Evolutionary conservation across 2,888 invertebrate species (phyloP).

Genomic region (Folsomia manolachei): DNA sequence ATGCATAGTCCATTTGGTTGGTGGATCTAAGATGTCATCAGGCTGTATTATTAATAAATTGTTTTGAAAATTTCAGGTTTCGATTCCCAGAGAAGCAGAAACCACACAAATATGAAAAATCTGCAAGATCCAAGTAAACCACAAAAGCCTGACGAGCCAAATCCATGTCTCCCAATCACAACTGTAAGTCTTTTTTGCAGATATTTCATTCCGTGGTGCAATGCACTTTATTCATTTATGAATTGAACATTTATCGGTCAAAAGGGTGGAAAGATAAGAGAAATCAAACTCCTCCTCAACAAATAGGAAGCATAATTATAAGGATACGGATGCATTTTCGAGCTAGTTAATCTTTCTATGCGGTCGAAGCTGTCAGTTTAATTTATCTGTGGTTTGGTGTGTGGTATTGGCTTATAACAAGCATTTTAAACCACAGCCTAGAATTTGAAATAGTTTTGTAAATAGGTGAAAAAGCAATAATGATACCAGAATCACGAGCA

Average conservation of each 20-base stretch:
- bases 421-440: too few species aligned
- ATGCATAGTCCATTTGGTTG: background rate
- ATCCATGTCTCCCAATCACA: slow-evolving; percentile 66
- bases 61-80: slow-evolving; percentile 15
- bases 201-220: background rate
- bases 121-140: slow-evolving; percentile 45
- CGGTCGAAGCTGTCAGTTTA: too few species aligned
- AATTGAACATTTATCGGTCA: background rate
- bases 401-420: too few species aligned
- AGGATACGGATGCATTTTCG: too few species aligned
- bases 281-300: too few species aligned
- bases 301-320: too few species aligned
- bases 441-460: too few species aligned
- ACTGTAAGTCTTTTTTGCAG: slow-evolving; percentile 59
- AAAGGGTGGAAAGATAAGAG: background rate
- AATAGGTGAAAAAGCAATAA: too few species aligned
- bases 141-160: slow-evolving; percentile 60
- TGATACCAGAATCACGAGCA: too few species aligned
- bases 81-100: slow-evolving; percentile 42
- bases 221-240: background rate
- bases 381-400: too few species aligned
- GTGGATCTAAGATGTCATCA: too few species aligned
- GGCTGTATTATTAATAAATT: background rate
- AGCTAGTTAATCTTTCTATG: too few species aligned
- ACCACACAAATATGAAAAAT: slow-evolving; percentile 44